A percentile compares a stretch with the other conserved stretches of the same genome.
Conservation (phyloP, 2,113 vertebrate genomes). For the Orientallactaga bullata region DNA sequence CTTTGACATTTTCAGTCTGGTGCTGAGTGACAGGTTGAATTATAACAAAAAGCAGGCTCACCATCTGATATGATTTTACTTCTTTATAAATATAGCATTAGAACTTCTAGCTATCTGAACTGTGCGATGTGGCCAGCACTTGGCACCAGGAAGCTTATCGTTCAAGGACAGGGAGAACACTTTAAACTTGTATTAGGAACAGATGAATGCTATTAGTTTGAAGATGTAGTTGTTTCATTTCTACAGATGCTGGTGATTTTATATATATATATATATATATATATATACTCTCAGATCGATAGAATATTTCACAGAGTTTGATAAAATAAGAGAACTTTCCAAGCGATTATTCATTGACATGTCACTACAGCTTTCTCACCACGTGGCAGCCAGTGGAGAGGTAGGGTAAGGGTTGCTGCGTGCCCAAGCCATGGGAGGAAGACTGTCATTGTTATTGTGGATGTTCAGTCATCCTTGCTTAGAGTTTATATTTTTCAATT, state of each 20-base stretch:
- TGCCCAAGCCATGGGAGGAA: neutral
- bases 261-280: too few relatives aligned
- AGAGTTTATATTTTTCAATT: neutral
- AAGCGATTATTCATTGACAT: neutral
- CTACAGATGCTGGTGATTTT: neutral
- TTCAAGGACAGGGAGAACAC: neutral
- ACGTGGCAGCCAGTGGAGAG: neutral
- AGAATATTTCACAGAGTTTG: neutral
- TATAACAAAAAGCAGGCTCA: neutral
- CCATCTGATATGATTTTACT: neutral
- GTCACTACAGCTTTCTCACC: neutral
- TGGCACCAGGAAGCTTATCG: neutral
- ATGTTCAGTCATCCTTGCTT: neutral
- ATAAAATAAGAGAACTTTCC: conserved; percentile 10
- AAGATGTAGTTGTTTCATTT: neutral
- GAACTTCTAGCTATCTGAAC: neutral
- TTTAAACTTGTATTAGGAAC: neutral
- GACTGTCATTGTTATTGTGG: neutral
- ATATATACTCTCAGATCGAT: neutral
- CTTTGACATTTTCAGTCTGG: conserved; percentile 27
- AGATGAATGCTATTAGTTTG: neutral
- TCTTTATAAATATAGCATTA: neutral
- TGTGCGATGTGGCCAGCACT: neutral
- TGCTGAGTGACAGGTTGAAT: neutral
- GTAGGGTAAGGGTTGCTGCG: accelerated